Conservation (phyloP, 2,888 invertebrate genomes). For the Ferrisia virgata region DNA sequence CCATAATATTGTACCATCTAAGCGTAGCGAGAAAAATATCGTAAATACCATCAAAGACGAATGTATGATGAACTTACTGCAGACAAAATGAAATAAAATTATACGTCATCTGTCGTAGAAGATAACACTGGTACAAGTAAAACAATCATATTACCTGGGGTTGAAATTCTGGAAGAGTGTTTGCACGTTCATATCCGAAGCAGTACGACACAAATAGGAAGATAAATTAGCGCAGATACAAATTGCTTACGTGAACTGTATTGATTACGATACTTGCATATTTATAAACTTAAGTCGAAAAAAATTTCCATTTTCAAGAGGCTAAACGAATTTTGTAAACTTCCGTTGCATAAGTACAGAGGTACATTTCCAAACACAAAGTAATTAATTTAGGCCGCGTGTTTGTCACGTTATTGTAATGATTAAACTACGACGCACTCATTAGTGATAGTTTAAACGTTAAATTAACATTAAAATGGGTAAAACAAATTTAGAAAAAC, state of each 20-base stretch:
- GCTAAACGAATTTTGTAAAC: neutral
- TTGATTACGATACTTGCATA: neutral
- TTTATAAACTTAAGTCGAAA: neutral
- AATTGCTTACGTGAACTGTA: neutral
- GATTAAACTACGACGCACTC: neutral
- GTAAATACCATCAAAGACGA: constrained; percentile 88
- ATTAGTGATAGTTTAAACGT: neutral
- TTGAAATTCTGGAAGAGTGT: constrained; percentile 87
- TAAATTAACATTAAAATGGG: neutral
- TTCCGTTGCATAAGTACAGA: neutral
- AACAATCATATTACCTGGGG: constrained; percentile 66
- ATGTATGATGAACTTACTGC: constrained; percentile 96
- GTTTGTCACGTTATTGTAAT: neutral
- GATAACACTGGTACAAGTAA: too few species aligned
- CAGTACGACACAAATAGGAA: neutral
- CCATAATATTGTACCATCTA: constrained; percentile 86
- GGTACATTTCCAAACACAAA: neutral
- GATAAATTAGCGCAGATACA: neutral
- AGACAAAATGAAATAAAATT: too few species aligned
- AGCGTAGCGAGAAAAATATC: constrained; percentile 79
- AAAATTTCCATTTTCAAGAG: neutral
- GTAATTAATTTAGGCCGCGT: neutral
- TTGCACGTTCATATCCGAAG: constrained; percentile 72
- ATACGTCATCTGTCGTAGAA: too few species aligned
- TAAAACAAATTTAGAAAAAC: neutral